Percentiles rank a stretch among this genome's conserved stretches.
These are phyloP conservation scores for Drosophila mayaguana DNA, from an alignment of 2,888 invertebrate species.

Conservation along the genomic window DNA sequence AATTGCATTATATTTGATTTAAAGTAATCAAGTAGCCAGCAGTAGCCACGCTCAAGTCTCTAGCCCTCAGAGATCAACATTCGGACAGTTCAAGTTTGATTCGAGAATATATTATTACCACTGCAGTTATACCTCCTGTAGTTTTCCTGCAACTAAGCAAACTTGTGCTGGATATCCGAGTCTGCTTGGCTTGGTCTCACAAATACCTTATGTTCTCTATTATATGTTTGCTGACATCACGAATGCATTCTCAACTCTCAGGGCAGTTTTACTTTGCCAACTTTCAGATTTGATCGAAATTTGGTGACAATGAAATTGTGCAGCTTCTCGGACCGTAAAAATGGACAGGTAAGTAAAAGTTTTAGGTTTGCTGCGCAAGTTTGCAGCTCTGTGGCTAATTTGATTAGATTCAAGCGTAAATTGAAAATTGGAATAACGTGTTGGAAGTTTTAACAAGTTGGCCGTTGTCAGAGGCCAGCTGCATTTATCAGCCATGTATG, in stretches of 20 bases:
- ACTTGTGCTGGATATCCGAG: not conserved
- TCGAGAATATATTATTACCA: not conserved
- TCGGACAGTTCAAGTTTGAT: not conserved
- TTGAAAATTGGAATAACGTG: constrained; percentile 50
- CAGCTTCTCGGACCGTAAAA: constrained; percentile 38
- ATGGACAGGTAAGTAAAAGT: constrained; percentile 43
- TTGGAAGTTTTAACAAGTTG: constrained; percentile 7
- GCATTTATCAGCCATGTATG: constrained; percentile 3
- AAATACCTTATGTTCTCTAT: no score
- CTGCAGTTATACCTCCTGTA: not conserved
- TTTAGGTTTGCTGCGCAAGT: constrained; percentile 54
- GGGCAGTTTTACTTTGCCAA: not conserved
- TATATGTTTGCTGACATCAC: not conserved
- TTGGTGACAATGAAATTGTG: constrained; percentile 30
- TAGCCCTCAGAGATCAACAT: not conserved
- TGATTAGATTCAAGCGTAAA: constrained; percentile 59
- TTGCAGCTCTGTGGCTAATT: constrained; percentile 52
- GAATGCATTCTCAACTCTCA: not conserved
- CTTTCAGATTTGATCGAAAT: constrained; percentile 23
- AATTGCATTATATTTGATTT: not conserved
- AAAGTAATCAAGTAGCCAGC: no score
- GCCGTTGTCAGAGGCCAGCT: not conserved
- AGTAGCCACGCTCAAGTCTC: not conserved
- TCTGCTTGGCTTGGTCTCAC: not conserved
- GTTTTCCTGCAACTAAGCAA: not conserved